phyloP scores from a whole-genome alignment of 2,113 vertebrate genomes.

The Tragelaphus imberbis region DNA sequence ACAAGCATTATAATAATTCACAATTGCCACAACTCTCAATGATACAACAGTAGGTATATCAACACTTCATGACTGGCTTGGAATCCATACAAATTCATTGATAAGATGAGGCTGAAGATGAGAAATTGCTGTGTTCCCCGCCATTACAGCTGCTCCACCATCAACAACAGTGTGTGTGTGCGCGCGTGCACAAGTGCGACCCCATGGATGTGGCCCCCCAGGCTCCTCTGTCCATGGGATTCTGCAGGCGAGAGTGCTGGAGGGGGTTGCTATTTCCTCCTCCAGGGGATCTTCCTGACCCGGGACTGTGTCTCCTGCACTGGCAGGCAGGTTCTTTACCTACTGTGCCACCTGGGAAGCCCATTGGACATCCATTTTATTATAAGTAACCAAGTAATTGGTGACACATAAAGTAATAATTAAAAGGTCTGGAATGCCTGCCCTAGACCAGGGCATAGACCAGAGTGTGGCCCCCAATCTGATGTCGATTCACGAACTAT shows the following conservation, averaged over 20 bases:
- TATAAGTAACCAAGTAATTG: not conserved
- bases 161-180: not conserved
- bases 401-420: not conserved
- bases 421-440: not conserved
- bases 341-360: not conserved
- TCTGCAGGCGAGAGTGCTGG: not conserved
- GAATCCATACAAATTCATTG: not conserved
- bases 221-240: not conserved
- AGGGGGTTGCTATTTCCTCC: not conserved
- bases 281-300: not conserved
- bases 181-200: rapidly evolving
- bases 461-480: not conserved
- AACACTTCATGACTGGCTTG: not conserved
- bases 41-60: not conserved
- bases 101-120: not conserved
- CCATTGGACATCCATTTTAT: not conserved
- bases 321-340: not conserved
- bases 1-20: not conserved
- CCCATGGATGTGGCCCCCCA: rapidly evolving
- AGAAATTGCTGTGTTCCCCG: not conserved
- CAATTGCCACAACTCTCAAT: not conserved
- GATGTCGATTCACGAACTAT: not conserved
- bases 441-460: not conserved
- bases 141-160: not conserved
- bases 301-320: not conserved